Evolutionary conservation across 2,113 vertebrate genomes (phyloP).

Genomic region (Silurus glanis): DNA sequence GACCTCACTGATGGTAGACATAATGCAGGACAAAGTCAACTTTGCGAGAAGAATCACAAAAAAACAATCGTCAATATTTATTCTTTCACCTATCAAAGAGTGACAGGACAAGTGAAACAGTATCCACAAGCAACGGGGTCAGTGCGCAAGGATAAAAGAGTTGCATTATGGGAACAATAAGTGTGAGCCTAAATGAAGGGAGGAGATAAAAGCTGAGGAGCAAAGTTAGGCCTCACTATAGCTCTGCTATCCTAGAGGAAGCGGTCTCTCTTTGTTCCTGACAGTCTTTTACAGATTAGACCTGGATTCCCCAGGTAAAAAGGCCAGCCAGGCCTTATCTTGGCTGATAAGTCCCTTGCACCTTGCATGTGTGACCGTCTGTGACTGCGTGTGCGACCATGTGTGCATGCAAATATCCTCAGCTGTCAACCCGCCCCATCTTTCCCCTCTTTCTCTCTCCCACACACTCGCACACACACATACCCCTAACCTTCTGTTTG

Average conservation of each 20-base stretch:
- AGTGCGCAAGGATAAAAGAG: conserved; percentile 41
- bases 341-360: conserved; percentile 57
- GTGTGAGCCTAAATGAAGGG: conserved; percentile 55
- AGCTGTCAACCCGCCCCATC: conserved; percentile 45
- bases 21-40: conserved; percentile 41
- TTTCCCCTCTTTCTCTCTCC: background rate
- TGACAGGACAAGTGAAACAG: conserved; percentile 20
- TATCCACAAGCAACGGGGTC: conserved; percentile 41
- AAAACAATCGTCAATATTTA: conserved; percentile 39
- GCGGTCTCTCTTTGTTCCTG: conserved; percentile 55
- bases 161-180: conserved; percentile 55
- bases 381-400: conserved; percentile 51
- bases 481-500: conserved; percentile 12
- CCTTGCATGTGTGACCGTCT: conserved; percentile 53
- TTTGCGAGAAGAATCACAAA: background rate
- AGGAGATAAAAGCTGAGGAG: conserved; percentile 67
- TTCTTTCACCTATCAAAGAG: conserved; percentile 32
- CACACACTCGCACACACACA: conserved; percentile 14
- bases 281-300: conserved; percentile 59
- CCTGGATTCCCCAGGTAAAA: conserved; percentile 59
- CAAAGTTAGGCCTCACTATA: conserved; percentile 54
- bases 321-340: conserved; percentile 62
- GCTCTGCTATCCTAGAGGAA: conserved; percentile 51
- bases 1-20: conserved; percentile 48
- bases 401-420: conserved; percentile 59